Conservation (phyloP, 2,888 invertebrate genomes). For the Clusia tigrina region DNA sequence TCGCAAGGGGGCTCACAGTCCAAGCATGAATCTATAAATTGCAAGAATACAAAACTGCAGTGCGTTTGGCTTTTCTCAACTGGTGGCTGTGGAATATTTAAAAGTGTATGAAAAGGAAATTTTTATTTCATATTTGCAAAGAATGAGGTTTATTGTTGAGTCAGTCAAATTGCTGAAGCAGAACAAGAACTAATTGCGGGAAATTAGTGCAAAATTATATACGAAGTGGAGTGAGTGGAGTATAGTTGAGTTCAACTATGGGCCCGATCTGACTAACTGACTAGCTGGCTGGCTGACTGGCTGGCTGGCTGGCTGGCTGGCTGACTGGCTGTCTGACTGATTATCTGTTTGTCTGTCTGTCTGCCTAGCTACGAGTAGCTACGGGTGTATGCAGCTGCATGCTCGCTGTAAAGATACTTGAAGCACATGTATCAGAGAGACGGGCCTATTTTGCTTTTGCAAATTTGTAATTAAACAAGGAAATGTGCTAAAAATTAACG, state of each 20-base stretch:
- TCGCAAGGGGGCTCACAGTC: background rate
- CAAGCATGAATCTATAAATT: background rate
- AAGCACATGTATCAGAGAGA: too few relatives aligned
- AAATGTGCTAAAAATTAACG: conserved; percentile 8
- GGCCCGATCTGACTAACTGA: too few relatives aligned
- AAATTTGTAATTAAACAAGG: background rate
- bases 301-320: too few relatives aligned
- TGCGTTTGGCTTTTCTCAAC: too few relatives aligned
- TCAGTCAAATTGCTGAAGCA: background rate
- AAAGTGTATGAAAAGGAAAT: too few relatives aligned
- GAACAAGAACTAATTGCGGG: background rate
- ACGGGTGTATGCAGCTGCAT: background rate
- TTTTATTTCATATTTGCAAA: too few relatives aligned
- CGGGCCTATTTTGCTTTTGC: background rate
- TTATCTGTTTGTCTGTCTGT: too few relatives aligned
- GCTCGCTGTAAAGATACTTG: too few relatives aligned
- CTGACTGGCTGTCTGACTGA: too few relatives aligned
- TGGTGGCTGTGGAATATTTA: too few relatives aligned
- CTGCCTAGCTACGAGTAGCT: background rate
- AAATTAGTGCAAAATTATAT: background rate
- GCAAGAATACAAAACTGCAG: background rate
- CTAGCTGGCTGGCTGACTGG: too few relatives aligned
- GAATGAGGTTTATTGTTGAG: background rate
- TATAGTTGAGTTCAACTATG: background rate
- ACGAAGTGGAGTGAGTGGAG: too few relatives aligned